Percentiles rank a stretch among this genome's conserved stretches.
These are phyloP conservation scores for Chrysogorgia sp. DNA, from an alignment of 92 coral and sea anemone species.

Conservation along the genomic window DNA sequence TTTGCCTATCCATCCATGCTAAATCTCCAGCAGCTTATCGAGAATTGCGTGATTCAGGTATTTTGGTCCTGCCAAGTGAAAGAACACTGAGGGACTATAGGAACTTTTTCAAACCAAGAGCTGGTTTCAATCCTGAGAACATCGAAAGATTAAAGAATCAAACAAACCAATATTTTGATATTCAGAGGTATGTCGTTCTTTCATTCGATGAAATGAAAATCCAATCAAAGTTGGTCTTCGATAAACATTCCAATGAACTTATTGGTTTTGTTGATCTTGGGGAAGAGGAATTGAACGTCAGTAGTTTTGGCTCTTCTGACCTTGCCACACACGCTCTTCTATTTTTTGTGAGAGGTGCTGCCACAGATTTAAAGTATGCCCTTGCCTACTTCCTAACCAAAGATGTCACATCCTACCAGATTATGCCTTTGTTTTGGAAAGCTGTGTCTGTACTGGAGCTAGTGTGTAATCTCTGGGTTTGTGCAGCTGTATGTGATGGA, in stretches of 20 bases:
- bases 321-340: slow-evolving; percentile 27
- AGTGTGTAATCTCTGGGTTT: slow-evolving; percentile 25
- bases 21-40: too few species aligned
- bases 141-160: neutral
- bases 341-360: too few species aligned
- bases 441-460: slow-evolving; percentile 16
- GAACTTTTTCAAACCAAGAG: too few species aligned
- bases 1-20: slow-evolving; percentile 5
- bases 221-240: slow-evolving; percentile 12
- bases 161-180: too few species aligned
- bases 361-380: slow-evolving; percentile 14
- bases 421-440: slow-evolving; percentile 33
- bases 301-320: slow-evolving; percentile 25
- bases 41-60: neutral
- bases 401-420: too few species aligned
- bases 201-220: too few species aligned
- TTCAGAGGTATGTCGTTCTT: too few species aligned
- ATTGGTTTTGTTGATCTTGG: too few species aligned
- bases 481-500: too few species aligned
- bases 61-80: too few species aligned
- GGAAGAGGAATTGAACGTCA: neutral
- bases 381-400: slow-evolving; percentile 24
- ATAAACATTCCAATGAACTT: slow-evolving; percentile 27
- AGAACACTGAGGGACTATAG: too few species aligned
- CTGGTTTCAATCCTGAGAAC: too few species aligned